Conservation (phyloP, 1,140 invertebrate species). For the Euwallacea similis region DNA sequence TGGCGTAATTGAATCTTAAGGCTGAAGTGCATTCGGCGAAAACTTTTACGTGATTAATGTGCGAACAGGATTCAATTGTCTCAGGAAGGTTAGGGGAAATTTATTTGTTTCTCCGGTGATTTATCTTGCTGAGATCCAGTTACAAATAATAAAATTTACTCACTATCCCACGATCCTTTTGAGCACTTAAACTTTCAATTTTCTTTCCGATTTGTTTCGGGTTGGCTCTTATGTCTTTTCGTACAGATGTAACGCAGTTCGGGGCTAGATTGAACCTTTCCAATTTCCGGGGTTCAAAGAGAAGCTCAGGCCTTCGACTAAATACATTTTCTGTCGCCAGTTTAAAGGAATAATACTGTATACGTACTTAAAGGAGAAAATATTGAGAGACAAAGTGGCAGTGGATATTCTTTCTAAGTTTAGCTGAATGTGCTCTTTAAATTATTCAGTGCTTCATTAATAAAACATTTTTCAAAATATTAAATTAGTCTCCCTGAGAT, state of each 20-base stretch:
- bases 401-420: not conserved
- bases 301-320: not conserved
- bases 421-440: not conserved
- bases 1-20: no score
- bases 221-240: not conserved
- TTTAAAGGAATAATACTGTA: not conserved
- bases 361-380: constrained; percentile 1
- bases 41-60: no score
- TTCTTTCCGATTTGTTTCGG: constrained; percentile 6
- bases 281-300: constrained; percentile 1
- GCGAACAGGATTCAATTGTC: no score
- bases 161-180: not conserved
- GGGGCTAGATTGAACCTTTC: constrained; percentile 4
- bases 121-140: not conserved
- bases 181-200: constrained; percentile 7
- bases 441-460: no score
- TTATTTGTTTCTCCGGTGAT: not conserved
- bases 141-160: constrained; percentile 8
- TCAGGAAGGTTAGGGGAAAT: no score
- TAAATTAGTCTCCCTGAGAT: no score
- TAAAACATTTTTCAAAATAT: no score
- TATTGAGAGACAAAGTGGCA: not conserved
- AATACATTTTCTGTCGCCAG: not conserved
- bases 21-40: no score
- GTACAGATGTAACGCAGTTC: not conserved